Conservation (phyloP, 2,113 vertebrate species). For the Rhynchopsitta pachyrhyncha region DNA sequence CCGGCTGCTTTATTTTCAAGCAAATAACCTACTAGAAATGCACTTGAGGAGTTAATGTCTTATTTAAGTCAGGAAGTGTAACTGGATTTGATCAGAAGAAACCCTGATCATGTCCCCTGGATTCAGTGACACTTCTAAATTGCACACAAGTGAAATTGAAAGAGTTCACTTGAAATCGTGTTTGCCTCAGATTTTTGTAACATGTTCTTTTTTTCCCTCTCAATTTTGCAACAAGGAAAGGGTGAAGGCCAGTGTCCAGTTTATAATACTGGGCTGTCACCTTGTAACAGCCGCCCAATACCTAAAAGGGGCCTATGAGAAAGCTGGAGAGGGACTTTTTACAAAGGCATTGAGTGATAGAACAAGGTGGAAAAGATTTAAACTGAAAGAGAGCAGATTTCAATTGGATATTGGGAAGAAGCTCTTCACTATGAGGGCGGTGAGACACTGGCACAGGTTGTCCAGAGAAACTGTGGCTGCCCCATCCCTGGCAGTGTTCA, state of each 20-base stretch:
- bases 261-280: background rate
- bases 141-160: background rate
- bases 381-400: background rate
- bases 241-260: background rate
- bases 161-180: fast-evolving
- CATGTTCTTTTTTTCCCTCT: background rate
- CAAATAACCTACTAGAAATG: background rate
- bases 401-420: background rate
- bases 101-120: background rate
- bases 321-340: background rate
- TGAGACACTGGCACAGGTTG: background rate
- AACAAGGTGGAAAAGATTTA: background rate
- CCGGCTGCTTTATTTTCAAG: background rate
- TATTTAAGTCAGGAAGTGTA: background rate
- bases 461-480: background rate
- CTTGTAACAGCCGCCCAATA: background rate
- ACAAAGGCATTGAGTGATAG: background rate
- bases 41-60: background rate
- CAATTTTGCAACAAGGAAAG: background rate
- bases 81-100: background rate
- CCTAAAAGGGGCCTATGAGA: background rate
- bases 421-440: background rate
- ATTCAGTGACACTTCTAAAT: background rate
- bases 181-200: background rate
- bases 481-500: background rate